These are phyloP conservation scores for Eupithecia dodoneata DNA, from an alignment of 2,888 invertebrate species.

Conservation along the genomic window DNA sequence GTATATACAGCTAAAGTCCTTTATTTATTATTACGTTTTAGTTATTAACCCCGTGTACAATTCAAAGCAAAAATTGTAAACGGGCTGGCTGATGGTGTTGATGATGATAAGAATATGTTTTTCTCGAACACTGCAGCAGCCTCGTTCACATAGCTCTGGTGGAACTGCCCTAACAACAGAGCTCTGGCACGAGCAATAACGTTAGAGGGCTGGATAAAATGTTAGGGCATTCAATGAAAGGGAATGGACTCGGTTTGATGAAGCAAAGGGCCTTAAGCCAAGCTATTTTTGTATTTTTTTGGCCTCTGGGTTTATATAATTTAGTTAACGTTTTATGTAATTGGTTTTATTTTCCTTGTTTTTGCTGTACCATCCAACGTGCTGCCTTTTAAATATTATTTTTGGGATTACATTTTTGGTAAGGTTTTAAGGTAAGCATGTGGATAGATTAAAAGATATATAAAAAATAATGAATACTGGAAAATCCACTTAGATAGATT, in stretches of 20 bases:
- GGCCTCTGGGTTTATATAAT: constrained; percentile 6
- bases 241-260: constrained; percentile 8
- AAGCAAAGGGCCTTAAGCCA: constrained; percentile 6
- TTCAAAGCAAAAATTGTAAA: too few relatives aligned
- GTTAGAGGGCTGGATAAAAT: constrained; percentile 12
- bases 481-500: too few relatives aligned
- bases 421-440: too few relatives aligned
- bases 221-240: constrained; percentile 17
- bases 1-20: too few relatives aligned
- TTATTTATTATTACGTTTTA: too few relatives aligned
- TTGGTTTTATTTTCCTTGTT: background rate
- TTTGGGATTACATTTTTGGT: background rate
- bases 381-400: background rate
- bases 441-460: too few relatives aligned
- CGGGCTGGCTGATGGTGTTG: too few relatives aligned
- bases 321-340: background rate
- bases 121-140: background rate
- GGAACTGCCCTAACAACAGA: background rate
- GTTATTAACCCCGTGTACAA: too few relatives aligned
- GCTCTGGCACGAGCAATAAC: constrained; percentile 2
- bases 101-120: too few relatives aligned
- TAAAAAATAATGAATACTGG: too few relatives aligned
- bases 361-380: background rate
- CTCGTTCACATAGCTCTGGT: background rate
- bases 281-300: constrained; percentile 10